Conservation (phyloP, 2,113 vertebrate species). For the Cardinalis cardinalis region DNA sequence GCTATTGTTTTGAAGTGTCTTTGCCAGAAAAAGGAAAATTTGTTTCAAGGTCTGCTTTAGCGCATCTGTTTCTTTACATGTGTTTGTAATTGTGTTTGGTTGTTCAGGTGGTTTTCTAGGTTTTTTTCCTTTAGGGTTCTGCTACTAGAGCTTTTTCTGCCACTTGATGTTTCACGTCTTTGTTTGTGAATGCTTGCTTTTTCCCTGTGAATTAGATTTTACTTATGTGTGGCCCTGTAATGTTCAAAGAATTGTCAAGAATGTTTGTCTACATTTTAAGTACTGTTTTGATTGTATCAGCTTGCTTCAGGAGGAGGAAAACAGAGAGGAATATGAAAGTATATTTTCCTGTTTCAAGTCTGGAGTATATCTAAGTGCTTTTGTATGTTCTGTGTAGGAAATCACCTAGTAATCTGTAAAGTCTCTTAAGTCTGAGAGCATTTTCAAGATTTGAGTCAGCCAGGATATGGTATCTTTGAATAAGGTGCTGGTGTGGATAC, state of each 20-base stretch:
- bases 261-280: neutral
- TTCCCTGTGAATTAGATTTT: neutral
- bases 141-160: neutral
- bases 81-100: neutral
- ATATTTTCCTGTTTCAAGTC: neutral
- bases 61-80: neutral
- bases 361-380: neutral
- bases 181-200: neutral
- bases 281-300: neutral
- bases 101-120: fast-evolving
- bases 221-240: neutral
- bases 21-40: neutral
- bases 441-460: neutral
- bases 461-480: neutral
- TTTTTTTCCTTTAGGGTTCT: neutral
- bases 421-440: neutral
- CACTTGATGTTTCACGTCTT: neutral
- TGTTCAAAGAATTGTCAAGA: neutral
- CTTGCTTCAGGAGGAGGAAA: neutral
- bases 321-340: neutral
- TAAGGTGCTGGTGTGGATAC: neutral
- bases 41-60: neutral
- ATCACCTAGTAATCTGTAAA: neutral
- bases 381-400: neutral
- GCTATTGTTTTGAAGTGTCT: neutral